Base-by-base conservation (phyloP, 1,140 invertebrate species). In the Sinella curviseta region DNA sequence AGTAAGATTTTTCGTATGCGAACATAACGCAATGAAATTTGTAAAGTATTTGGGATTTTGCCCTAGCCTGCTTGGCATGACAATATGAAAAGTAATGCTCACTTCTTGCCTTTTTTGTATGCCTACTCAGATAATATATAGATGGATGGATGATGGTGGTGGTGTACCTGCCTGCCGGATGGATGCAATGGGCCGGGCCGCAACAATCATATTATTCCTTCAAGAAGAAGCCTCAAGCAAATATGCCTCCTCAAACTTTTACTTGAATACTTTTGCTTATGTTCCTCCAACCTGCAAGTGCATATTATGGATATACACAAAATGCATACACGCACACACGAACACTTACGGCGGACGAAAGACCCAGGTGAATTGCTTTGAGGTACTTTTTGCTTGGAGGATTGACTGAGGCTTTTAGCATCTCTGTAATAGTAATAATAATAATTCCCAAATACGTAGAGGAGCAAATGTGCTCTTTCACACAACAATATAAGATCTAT, bases 361-460 rank as follows among this genome's bases (percentile, higher is more conserved):
- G 55, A 60, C 55, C 55, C 55, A 60, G 55, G 55, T 60, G 55
- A 60, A 60, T 60, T 24, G 55, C 55, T 60, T 26, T 60, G 55
- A 60, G 55, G 55, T 60, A 60, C 55, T 60, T 60, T 60, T 60
- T 60, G 55, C 55, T 60, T 60, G 55, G 14, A 60, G 55, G 55
- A 60, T 60, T 26, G 55, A 60, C n/a, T n/a, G 55, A 60, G n/a
- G 55, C 55, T 60, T 60, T 60, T 60, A 60, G 55, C 55, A 60
- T 60, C 55, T 60, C 55, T 60, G 24, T 60, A 60, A 60, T 26
- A 60, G 3, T 60, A 24, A n/a, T n/a, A 60, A 60, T 24, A 26
- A 60, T 14, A 60, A 60, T 60, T 4, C 55, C n/a, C 55, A 60
- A 24, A 60, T n/a, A n/a, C n/a, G n/a, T n/a, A n/a, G n/a, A n/a